These are phyloP conservation scores for Nestor notabilis DNA, from an alignment of 2,113 vertebrate species.

Conservation along the genomic window DNA sequence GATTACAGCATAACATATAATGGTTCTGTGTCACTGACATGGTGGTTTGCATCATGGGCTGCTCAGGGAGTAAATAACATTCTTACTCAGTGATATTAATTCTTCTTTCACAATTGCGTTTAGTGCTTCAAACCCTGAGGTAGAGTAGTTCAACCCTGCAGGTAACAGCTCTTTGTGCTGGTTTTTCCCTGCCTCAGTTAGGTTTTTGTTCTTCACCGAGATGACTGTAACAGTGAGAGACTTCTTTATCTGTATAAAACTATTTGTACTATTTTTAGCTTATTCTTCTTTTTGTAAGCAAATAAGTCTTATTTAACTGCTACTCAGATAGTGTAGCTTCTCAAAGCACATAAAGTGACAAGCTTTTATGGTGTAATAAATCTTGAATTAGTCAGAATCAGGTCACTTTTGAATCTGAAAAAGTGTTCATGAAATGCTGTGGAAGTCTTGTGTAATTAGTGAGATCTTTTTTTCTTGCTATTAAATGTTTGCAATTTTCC, in stretches of 20 bases:
- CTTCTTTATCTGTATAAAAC: neutral
- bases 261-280: conserved; percentile 5
- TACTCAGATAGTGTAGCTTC: neutral
- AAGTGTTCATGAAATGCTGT: neutral
- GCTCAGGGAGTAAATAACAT: neutral
- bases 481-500: neutral
- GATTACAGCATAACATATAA: neutral
- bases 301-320: conserved; percentile 3
- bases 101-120: neutral
- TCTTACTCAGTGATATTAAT: neutral
- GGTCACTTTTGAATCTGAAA: neutral
- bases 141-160: neutral
- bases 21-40: neutral
- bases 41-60: neutral
- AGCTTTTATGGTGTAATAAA: neutral
- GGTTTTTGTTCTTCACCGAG: neutral
- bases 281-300: neutral
- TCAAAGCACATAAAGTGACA: neutral
- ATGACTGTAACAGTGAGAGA: neutral
- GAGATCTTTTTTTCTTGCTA: neutral
- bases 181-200: neutral
- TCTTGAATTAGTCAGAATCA: neutral
- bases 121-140: neutral
- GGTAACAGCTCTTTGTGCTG: neutral
- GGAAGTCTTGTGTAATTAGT: neutral